phyloP scores from a whole-genome alignment of 2,797 vertebrate species.

The Gila robusta region DNA sequence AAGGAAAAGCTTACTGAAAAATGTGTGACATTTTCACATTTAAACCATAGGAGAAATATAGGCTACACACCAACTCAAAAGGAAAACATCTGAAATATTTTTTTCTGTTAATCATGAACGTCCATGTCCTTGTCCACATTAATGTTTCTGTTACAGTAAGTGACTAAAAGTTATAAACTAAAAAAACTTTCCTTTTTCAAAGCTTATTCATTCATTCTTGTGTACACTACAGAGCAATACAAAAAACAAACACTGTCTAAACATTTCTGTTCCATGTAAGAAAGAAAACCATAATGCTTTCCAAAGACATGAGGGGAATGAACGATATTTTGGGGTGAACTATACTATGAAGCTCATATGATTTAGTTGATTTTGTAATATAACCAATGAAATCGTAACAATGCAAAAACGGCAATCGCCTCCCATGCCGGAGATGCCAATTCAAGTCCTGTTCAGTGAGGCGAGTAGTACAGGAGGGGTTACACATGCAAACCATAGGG shows the following conservation, averaged over 20 bases:
- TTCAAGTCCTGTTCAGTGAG: too few relatives aligned
- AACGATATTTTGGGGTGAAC: not conserved
- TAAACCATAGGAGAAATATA: not conserved
- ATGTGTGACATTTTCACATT: conserved; percentile 42
- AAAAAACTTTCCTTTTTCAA: not conserved
- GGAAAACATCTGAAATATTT: not conserved
- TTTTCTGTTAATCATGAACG: not conserved
- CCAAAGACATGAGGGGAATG: not conserved
- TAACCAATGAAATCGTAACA: too few relatives aligned
- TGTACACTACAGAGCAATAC: not conserved
- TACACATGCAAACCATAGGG: not conserved
- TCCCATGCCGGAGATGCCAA: too few relatives aligned
- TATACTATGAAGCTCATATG: not conserved
- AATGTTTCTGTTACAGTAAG: not conserved
- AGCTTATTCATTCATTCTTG: not conserved
- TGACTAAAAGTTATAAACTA: not conserved
- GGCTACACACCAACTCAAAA: not conserved
- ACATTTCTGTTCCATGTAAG: not conserved
- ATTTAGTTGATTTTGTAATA: not conserved
- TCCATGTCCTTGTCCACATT: not conserved
- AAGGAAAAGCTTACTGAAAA: conserved; percentile 39
- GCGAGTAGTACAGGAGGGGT: too few relatives aligned
- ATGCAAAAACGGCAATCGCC: too few relatives aligned
- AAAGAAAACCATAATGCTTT: not conserved
- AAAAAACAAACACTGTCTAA: not conserved